Percentiles rank a stretch among this genome's conserved stretches.
Evolutionary conservation across 2,888 invertebrate species (phyloP).

Genomic region (Cantharis lateralis): DNA sequence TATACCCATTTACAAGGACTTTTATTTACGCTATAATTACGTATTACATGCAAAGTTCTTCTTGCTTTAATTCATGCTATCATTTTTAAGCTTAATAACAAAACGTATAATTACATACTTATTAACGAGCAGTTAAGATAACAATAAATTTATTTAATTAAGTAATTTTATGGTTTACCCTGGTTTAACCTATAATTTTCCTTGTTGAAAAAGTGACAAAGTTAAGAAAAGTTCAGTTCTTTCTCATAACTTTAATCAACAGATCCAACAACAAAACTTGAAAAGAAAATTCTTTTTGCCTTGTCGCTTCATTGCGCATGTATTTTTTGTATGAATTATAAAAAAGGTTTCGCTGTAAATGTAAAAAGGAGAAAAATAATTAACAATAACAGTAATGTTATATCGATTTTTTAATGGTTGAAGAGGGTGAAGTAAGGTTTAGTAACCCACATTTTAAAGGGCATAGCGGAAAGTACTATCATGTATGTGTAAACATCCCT

Average conservation of each 20-base stretch:
- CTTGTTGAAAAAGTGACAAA: not conserved
- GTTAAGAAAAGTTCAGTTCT: not conserved
- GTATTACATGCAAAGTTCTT: slow-evolving; percentile 26
- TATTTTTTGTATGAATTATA: not conserved
- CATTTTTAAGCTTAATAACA: not conserved
- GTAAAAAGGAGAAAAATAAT: not conserved
- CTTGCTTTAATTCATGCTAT: not conserved
- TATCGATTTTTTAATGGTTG: slow-evolving; percentile 19
- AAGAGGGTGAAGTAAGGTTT: slow-evolving; percentile 20
- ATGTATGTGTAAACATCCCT: slow-evolving; percentile 34
- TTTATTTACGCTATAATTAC: slow-evolving; percentile 28
- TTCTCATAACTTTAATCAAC: not conserved
- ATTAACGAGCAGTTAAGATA: not conserved
- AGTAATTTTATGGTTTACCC: not conserved
- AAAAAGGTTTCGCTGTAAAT: not conserved
- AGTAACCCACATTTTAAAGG: slow-evolving; percentile 29
- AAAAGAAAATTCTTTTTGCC: not conserved
- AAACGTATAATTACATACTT: not conserved
- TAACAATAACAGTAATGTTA: not conserved
- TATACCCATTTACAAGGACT: slow-evolving; percentile 29
- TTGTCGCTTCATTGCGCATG: not conserved
- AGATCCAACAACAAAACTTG: not conserved
- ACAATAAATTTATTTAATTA: not conserved
- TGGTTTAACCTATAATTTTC: not conserved
- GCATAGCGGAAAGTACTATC: slow-evolving; percentile 25